Conservation (phyloP, 2,797 vertebrate genomes). For the Uromys caudimaculatus region DNA sequence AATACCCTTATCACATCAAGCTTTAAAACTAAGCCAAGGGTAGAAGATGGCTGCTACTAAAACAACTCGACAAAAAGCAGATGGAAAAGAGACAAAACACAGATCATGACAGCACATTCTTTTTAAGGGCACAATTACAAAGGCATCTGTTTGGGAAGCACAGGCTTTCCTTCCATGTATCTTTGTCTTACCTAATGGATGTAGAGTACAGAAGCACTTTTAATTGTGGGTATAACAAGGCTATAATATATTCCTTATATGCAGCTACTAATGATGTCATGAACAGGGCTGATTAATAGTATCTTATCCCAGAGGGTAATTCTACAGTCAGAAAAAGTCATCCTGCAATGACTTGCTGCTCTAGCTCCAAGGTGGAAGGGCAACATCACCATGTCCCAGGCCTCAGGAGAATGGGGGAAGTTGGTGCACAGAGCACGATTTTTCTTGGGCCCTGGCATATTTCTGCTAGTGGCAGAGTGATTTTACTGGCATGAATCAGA, state of each 20-base stretch:
- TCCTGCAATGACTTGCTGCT: slow-evolving; percentile 76
- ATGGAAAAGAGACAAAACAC: slow-evolving; percentile 61
- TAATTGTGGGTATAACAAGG: slow-evolving; percentile 46
- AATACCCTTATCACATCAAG: background rate
- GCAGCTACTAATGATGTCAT: slow-evolving; percentile 72
- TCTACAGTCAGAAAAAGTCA: slow-evolving; percentile 71
- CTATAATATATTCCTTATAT: slow-evolving; percentile 56
- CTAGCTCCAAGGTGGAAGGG: slow-evolving; percentile 65
- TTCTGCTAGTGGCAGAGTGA: slow-evolving; percentile 79
- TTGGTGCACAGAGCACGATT: slow-evolving; percentile 48
- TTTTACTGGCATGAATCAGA: slow-evolving; percentile 86
- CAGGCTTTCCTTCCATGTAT: slow-evolving; percentile 28
- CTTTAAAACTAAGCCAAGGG: slow-evolving; percentile 42
- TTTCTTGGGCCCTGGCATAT: slow-evolving; percentile 81
- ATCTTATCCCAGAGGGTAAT: background rate
- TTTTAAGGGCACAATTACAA: slow-evolving; percentile 63
- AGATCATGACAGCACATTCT: slow-evolving; percentile 52
- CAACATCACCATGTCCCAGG: slow-evolving; percentile 61
- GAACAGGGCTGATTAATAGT: slow-evolving; percentile 65
- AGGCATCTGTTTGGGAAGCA: slow-evolving; percentile 68
- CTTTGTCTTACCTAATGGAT: slow-evolving; percentile 63
- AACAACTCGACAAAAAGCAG: slow-evolving; percentile 67
- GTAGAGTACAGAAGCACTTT: slow-evolving; percentile 53
- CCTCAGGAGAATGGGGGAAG: slow-evolving; percentile 28
- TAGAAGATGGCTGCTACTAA: slow-evolving; percentile 34